phyloP scores from a whole-genome alignment of 2,113 vertebrate genomes.

The Marmota monax region DNA sequence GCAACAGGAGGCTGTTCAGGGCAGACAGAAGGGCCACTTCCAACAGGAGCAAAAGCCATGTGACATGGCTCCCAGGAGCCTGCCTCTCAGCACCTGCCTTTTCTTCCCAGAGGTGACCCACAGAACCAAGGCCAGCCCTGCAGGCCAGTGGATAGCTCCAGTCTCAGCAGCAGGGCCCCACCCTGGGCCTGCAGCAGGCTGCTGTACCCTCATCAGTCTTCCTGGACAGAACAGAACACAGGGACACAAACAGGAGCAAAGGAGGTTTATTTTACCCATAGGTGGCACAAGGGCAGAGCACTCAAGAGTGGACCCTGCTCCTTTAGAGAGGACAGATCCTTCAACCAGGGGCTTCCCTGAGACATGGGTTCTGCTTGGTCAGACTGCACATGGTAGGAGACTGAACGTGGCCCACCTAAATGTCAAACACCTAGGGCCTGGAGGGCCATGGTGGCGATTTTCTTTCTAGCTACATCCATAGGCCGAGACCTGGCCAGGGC shows the following conservation, averaged over 20 bases:
- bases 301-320: not conserved
- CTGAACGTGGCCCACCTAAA: rapidly evolving
- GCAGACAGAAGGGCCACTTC: not conserved
- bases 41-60: too few relatives aligned
- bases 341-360: not conserved
- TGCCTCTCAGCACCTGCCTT: rapidly evolving
- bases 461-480: not conserved
- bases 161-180: not conserved
- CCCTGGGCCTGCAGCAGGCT: not conserved
- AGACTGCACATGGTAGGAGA: not conserved
- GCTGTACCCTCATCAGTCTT: rapidly evolving
- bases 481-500: not conserved
- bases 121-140: rapidly evolving
- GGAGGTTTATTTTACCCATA: not conserved
- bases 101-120: not conserved
- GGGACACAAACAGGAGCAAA: rapidly evolving
- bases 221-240: not conserved
- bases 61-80: not conserved
- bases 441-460: rapidly evolving
- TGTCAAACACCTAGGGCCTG: rapidly evolving
- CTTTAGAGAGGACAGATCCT: not conserved
- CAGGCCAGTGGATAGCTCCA: not conserved
- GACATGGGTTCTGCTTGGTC: not conserved
- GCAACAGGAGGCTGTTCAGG: too few relatives aligned
- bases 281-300: not conserved